Evolutionary conservation across 1,140 invertebrate genomes (phyloP), one percentile per base, ranked within the genome.

Genomic region (Zeugodacus cucurbitae): DNA sequence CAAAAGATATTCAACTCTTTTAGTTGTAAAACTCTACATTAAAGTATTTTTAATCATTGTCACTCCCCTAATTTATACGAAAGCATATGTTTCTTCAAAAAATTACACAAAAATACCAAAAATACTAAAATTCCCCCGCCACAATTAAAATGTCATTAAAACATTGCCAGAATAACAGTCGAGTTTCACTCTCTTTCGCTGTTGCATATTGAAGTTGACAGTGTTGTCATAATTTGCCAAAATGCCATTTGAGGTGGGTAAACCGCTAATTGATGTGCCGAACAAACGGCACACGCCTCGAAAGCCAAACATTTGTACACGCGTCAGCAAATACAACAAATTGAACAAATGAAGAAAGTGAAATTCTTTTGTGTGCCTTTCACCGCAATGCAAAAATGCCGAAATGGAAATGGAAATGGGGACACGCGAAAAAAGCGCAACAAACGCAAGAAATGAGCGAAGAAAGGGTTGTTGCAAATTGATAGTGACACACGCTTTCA

Each of bases 191-290:
- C 37, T n/a, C 34, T 48, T 54, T 26, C n/a, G 10, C 34, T 54
- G 74, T 10, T n/a, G 7, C 41, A 4, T 5, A 82, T 41, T 82
- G 22, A 82, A 48, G 44, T 41, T 54, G 41, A 82, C 74, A 82
- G 22, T 17, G 74, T n/a, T 82, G 74, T 82, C 74, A 82, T 82
- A 82, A 82, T 82, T 82, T 82, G 74, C 74, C 74, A 82, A 82
- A 48, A 48, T 17, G 41, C 74, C 74, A 29, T 54, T 82, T 82
- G 74, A 82, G 41, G 41, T 26, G 74, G 41, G 37, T 82, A 82
- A 48, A 22, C 14, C 44, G 41, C 74, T 82, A 82, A 82, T 82
- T 82, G 74, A 26, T 82, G 41, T 82, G 41, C 41, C 41, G 44
- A 82, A 82, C n/a, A 82, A 4, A 10, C 41, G 41, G 44, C 70